Percentiles rank a stretch among this genome's conserved stretches.
Evolutionary conservation across 2,113 vertebrate genomes (phyloP).

Genomic region (Grantiella picta): DNA sequence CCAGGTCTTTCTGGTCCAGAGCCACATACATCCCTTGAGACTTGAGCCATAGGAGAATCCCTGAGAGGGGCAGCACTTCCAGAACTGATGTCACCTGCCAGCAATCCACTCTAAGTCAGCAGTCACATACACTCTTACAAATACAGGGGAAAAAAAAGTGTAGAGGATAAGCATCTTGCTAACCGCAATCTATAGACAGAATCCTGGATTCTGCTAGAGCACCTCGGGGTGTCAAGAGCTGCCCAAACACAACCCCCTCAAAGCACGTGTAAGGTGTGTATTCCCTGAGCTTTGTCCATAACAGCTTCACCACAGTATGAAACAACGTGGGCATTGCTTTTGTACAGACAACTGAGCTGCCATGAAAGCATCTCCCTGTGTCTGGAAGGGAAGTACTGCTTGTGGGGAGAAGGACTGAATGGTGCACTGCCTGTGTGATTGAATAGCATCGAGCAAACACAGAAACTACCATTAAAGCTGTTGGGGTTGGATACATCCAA

Average conservation of each 20-base stretch:
- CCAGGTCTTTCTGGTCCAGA: neutral
- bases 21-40: neutral
- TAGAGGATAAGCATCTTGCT: neutral
- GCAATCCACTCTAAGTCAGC: constrained; percentile 19
- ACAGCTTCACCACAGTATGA: fast-evolving
- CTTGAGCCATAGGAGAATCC: neutral
- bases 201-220: neutral
- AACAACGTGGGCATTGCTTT: fast-evolving
- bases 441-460: neutral
- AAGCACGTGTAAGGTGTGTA: fast-evolving
- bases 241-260: neutral
- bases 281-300: neutral
- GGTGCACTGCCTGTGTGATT: fast-evolving
- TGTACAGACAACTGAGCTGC: neutral
- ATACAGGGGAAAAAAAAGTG: neutral
- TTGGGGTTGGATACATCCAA: neutral
- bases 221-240: fast-evolving
- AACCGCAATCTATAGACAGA: neutral
- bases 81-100: neutral
- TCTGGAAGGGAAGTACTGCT: neutral
- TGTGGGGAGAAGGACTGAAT: neutral
- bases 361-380: neutral
- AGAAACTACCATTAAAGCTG: neutral
- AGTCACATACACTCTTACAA: neutral
- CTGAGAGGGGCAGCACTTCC: neutral